A percentile compares a stretch with the other conserved stretches of the same genome.
phyloP scores from a whole-genome alignment of 2,888 invertebrate species.

The Halictus ligatus region DNA sequence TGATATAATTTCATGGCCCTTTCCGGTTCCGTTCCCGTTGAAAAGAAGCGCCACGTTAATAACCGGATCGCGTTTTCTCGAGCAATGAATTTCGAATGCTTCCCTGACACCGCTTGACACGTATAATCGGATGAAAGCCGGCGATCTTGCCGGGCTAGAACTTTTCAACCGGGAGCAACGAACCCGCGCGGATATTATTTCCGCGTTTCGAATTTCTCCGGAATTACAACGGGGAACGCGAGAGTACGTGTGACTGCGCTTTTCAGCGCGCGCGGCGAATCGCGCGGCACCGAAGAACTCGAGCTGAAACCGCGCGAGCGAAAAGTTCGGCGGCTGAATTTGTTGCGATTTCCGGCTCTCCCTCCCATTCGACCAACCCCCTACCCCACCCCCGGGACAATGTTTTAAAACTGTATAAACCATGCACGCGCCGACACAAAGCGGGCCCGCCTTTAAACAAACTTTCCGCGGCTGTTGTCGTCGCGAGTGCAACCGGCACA shows the following conservation, averaged over 20 bases:
- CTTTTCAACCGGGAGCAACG: neutral
- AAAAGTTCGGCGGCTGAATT: neutral
- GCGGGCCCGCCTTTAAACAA: conserved; percentile 12
- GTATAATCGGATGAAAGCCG: conserved; percentile 3
- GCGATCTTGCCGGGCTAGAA: neutral
- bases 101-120: conserved; percentile 9
- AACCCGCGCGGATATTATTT: conserved; percentile 15
- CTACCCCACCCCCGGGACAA: neutral
- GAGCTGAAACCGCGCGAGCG: neutral
- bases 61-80: neutral
- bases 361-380: too few species aligned
- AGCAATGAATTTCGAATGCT: neutral
- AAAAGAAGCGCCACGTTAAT: conserved; percentile 7
- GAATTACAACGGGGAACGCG: neutral
- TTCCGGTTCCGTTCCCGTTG: neutral
- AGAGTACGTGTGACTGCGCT: neutral
- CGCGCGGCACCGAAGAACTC: neutral
- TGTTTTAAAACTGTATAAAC: conserved; percentile 26
- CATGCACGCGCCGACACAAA: neutral
- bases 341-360: neutral
- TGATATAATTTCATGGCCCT: conserved; percentile 36
- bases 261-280: neutral
- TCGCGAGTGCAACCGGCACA: conserved; percentile 16
- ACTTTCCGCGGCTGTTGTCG: conserved; percentile 26
- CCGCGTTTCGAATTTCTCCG: neutral